A percentile compares a stretch with the other conserved stretches of the same genome.
Conservation (phyloP, 2,888 invertebrate genomes). For the Pyrgus malvae region DNA sequence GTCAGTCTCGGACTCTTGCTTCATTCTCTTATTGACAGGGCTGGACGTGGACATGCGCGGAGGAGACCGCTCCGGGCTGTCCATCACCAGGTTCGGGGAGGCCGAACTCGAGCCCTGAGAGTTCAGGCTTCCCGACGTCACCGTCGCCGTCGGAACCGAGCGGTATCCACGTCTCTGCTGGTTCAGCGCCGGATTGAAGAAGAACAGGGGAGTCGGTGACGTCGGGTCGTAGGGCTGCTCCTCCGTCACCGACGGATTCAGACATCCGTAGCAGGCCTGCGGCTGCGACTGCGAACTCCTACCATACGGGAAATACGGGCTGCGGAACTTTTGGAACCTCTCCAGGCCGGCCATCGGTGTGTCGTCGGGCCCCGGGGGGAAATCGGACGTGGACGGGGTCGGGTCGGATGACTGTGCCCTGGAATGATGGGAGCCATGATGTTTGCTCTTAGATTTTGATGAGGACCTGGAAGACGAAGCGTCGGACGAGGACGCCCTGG, state of each 20-base stretch:
- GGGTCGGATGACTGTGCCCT: no score
- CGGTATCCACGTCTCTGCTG: background rate
- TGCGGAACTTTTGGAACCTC: background rate
- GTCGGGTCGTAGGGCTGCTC: background rate
- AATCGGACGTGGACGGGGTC: background rate
- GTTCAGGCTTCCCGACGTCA: background rate
- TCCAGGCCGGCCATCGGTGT: background rate
- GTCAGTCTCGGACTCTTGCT: background rate
- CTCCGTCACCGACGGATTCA: background rate
- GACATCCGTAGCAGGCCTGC: background rate
- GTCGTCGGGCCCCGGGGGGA: background rate
- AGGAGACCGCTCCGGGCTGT: background rate
- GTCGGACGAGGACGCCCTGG: background rate
- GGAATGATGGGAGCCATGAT: background rate
- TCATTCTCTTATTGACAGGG: conserved; percentile 11
- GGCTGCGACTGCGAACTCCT: background rate
- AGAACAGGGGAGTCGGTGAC: background rate
- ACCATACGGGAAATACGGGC: background rate
- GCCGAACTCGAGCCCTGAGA: background rate
- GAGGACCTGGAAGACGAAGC: background rate
- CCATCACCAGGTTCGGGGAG: background rate
- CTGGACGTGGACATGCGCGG: background rate
- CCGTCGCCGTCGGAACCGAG: background rate
- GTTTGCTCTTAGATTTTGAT: background rate
- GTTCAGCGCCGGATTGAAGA: background rate